Percentiles rank a stretch among this genome's conserved stretches.
These are phyloP conservation scores for Drosophila truncata DNA, from an alignment of 1,140 invertebrate genomes.

Conservation along the genomic window DNA sequence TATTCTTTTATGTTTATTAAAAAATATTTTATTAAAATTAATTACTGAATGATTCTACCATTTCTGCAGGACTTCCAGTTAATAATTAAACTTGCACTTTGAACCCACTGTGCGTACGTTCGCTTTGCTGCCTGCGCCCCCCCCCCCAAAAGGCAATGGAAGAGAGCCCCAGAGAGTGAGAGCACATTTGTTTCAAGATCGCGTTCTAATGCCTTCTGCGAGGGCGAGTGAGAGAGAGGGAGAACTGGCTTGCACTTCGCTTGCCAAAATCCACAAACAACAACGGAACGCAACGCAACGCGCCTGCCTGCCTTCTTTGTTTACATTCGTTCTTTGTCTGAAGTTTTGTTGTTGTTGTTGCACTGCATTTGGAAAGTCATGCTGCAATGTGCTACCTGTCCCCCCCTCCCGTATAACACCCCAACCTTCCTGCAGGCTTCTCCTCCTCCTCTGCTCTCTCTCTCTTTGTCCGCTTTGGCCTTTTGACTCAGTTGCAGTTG, in stretches of 20 bases:
- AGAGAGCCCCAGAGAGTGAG: slow-evolving; percentile 35
- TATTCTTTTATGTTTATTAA: neutral
- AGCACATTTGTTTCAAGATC: slow-evolving; percentile 56
- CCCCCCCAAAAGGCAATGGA: slow-evolving; percentile 14
- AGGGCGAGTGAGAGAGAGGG: slow-evolving; percentile 15
- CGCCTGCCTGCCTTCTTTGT: slow-evolving; percentile 35
- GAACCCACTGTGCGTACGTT: slow-evolving; percentile 14
- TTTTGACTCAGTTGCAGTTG: slow-evolving; percentile 53
- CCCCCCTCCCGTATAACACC: neutral
- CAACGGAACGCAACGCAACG: slow-evolving; percentile 3
- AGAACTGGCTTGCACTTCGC: slow-evolving; percentile 33
- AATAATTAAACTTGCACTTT: neutral
- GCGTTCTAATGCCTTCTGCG: slow-evolving; percentile 48
- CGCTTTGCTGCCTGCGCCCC: slow-evolving; percentile 9
- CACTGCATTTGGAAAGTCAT: slow-evolving; percentile 35
- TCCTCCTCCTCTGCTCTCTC: neutral
- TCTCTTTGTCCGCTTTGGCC: slow-evolving; percentile 15
- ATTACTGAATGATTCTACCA: neutral
- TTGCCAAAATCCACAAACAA: slow-evolving; percentile 48
- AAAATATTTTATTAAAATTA: neutral
- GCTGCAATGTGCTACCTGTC: slow-evolving; percentile 27
- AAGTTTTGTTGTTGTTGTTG: slow-evolving; percentile 31
- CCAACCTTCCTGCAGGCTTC: neutral
- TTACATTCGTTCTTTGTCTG: slow-evolving; percentile 68
- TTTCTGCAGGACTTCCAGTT: neutral